Conservation (phyloP, 2,888 invertebrate genomes). For the Catocala fraxini region DNA sequence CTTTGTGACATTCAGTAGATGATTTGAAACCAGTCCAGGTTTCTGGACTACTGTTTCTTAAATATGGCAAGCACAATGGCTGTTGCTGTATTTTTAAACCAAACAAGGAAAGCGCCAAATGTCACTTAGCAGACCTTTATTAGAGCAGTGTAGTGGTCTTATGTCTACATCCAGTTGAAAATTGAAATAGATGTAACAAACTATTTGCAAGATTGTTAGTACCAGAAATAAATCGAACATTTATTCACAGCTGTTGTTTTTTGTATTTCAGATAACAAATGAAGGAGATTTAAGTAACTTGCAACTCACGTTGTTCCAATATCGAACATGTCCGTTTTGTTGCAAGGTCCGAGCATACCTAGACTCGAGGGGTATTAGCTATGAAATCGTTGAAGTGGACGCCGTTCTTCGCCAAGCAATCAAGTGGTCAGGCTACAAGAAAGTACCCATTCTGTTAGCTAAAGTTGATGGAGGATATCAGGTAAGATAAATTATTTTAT, state of each 20-base stretch:
- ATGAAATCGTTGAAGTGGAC: conserved; percentile 98
- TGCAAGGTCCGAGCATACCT: conserved; percentile 97
- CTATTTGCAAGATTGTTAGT: too few species aligned
- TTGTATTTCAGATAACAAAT: conserved; percentile 87
- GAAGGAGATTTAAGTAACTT: conserved; percentile 90
- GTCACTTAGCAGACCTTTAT: too few species aligned
- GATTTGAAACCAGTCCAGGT: too few species aligned
- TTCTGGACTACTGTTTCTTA: too few species aligned
- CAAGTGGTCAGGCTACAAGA: conserved; percentile 97
- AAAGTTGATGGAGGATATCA: conserved; percentile 92
- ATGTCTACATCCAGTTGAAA: too few species aligned
- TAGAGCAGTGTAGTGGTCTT: too few species aligned
- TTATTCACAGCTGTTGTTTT: background rate
- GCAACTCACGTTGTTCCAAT: conserved; percentile 97
- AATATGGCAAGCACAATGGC: too few species aligned
- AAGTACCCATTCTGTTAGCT: conserved; percentile 96
- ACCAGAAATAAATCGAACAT: too few species aligned
- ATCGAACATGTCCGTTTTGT: conserved; percentile 99
- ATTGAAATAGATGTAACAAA: too few species aligned
- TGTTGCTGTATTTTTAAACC: too few species aligned
- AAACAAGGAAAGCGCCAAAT: too few species aligned
- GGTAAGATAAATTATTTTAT: conserved; percentile 66
- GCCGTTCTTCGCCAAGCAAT: conserved; percentile 97
- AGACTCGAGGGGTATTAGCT: conserved; percentile 97
- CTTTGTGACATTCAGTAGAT: too few species aligned